Conservation (phyloP, 2,113 vertebrate species). For the Phalacrocorax pelagicus region DNA sequence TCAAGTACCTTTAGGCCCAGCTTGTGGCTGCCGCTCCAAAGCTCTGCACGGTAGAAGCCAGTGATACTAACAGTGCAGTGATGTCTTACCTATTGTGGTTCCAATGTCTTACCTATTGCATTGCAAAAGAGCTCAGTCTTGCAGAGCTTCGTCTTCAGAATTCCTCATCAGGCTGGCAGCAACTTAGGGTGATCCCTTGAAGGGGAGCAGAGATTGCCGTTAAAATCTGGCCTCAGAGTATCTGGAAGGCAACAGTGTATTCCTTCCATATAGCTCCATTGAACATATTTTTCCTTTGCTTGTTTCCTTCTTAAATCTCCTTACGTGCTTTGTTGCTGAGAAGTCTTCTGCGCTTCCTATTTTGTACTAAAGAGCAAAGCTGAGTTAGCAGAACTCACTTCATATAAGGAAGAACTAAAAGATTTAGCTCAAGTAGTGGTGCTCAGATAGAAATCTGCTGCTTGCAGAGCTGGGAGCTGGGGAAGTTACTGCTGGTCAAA, state of each 20-base stretch:
- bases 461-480: neutral
- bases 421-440: neutral
- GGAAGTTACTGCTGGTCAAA: neutral
- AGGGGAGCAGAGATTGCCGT: neutral
- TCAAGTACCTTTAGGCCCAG: neutral
- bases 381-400: neutral
- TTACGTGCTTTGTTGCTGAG: neutral
- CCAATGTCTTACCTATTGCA: neutral
- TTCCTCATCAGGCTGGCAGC: neutral
- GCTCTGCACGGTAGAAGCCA: accelerated
- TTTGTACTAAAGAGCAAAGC: neutral
- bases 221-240: neutral
- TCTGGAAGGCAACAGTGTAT: neutral
- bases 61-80: accelerated
- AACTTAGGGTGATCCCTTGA: too few species aligned
- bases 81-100: neutral
- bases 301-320: neutral
- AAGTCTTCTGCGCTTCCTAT: neutral
- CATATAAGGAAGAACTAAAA: neutral
- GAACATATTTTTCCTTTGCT: neutral
- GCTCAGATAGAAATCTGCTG: neutral
- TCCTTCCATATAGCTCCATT: neutral
- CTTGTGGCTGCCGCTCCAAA: accelerated
- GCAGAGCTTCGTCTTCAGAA: neutral
- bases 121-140: neutral